Conservation (phyloP, 2,888 invertebrate species). For the Beris chalybata region DNA sequence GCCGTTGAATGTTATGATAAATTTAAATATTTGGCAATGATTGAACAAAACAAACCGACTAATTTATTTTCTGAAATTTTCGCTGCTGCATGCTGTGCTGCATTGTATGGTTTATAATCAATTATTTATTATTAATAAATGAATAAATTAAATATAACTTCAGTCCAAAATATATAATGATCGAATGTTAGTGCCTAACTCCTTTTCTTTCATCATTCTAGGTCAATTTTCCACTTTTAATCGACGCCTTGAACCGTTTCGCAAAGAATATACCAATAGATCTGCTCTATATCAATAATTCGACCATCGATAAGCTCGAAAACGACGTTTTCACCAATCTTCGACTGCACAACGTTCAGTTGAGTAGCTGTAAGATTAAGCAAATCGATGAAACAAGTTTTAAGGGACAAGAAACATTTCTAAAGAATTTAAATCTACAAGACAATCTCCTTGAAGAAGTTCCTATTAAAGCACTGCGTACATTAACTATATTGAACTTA, state of each 20-base stretch:
- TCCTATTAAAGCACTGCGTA: constrained; percentile 72
- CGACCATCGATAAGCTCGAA: constrained; percentile 69
- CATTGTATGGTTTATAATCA: too few relatives aligned
- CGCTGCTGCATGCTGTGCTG: too few relatives aligned
- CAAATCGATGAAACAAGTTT: constrained; percentile 74
- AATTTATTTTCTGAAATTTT: too few relatives aligned
- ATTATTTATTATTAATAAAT: too few relatives aligned
- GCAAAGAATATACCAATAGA: constrained; percentile 72
- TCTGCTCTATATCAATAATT: constrained; percentile 86
- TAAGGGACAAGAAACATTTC: constrained; percentile 75
- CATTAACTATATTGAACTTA: constrained; percentile 71
- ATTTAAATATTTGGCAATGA: too few relatives aligned
- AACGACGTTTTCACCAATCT: constrained; percentile 71
- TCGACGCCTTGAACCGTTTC: constrained; percentile 72
- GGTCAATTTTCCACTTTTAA: constrained; percentile 76
- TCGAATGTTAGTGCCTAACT: too few relatives aligned
- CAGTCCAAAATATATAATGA: too few relatives aligned
- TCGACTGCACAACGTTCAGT: constrained; percentile 78
- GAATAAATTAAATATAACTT: too few relatives aligned
- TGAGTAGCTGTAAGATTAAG: constrained; percentile 79
- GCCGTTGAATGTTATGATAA: too few relatives aligned
- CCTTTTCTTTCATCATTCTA: constrained; percentile 45
- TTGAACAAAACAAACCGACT: too few relatives aligned
- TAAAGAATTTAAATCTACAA: constrained; percentile 83
- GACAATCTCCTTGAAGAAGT: constrained; percentile 80